Conservation (phyloP, 2,113 vertebrate species). For the Sebastes fasciatus region DNA sequence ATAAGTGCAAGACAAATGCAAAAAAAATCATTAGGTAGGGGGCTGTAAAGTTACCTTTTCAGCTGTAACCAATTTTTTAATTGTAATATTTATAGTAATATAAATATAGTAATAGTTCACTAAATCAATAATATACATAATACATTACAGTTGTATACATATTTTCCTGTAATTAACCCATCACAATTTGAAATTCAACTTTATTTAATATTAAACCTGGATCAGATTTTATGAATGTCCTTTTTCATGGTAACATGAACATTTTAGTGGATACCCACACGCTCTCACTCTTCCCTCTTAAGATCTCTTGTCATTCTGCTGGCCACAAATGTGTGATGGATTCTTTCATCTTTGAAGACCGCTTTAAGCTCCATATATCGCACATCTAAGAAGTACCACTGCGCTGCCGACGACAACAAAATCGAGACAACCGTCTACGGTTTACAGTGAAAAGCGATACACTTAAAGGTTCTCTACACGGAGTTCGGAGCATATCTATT, state of each 20-base stretch:
- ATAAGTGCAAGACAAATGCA: not conserved
- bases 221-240: not conserved
- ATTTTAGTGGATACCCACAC: not conserved
- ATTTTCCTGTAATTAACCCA: not conserved
- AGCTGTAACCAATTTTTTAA: not conserved
- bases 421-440: not conserved
- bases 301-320: not conserved
- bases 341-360: not conserved
- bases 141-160: not conserved
- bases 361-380: not conserved
- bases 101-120: not conserved
- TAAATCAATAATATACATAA: not conserved
- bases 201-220: not conserved
- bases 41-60: not conserved
- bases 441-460: not conserved
- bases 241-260: not conserved
- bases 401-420: not conserved
- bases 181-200: too few relatives aligned
- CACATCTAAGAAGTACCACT: not conserved
- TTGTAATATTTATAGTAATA: not conserved
- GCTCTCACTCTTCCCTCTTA: not conserved
- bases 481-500: not conserved
- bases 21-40: not conserved
- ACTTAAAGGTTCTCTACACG: not conserved
- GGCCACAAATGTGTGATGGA: not conserved